These are phyloP conservation scores for Sinocyclocheilus rhinocerous DNA, from an alignment of 2,113 vertebrate species.

Conservation along the genomic window DNA sequence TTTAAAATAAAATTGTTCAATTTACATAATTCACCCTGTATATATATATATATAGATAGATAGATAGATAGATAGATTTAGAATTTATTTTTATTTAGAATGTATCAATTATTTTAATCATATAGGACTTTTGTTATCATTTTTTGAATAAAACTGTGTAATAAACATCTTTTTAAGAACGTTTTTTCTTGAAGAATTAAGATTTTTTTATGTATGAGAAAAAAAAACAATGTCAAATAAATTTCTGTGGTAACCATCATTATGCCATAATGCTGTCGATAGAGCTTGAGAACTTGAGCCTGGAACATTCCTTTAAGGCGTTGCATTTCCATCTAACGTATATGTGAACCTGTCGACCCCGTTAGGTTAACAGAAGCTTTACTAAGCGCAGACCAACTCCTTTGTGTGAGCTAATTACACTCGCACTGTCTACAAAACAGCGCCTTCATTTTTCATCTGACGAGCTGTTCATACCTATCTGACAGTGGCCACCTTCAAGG, in stretches of 20 bases:
- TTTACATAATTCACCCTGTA: too few species aligned
- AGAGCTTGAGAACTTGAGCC: neutral
- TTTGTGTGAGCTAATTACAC: slow-evolving; percentile 69
- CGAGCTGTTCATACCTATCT: slow-evolving; percentile 67
- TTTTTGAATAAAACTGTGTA: too few species aligned
- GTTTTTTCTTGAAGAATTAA: too few species aligned
- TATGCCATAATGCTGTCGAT: neutral
- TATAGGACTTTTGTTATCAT: too few species aligned
- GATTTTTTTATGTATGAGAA: too few species aligned
- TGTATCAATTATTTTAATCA: too few species aligned
- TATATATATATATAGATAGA: too few species aligned
- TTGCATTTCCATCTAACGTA: slow-evolving; percentile 17
- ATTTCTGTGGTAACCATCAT: neutral
- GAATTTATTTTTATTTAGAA: too few species aligned
- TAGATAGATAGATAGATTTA: too few species aligned
- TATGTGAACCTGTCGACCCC: slow-evolving; percentile 28
- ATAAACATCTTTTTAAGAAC: too few species aligned
- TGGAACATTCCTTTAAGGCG: neutral
- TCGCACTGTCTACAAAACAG: slow-evolving; percentile 74
- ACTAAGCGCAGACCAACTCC: neutral
- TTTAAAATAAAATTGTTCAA: too few species aligned
- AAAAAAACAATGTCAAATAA: too few species aligned
- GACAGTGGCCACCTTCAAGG: slow-evolving; percentile 59
- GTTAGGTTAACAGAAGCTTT: slow-evolving; percentile 24
- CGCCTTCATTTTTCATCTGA: slow-evolving; percentile 74